Evolutionary conservation across 2,888 invertebrate species (phyloP), one percentile per base, ranked within the genome.

Genomic region (Carterocephalus palaemon): DNA sequence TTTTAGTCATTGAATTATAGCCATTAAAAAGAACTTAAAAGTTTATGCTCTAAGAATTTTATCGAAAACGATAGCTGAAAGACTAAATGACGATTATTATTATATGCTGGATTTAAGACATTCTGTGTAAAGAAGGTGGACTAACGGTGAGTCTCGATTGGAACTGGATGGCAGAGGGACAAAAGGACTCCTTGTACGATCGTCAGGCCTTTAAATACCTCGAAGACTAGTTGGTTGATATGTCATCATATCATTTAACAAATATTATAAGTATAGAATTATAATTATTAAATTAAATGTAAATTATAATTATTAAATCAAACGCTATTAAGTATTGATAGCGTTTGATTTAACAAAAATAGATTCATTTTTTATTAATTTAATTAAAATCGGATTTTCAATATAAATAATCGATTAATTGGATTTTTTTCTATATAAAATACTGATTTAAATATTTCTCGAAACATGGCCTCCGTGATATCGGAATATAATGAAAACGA

Each of bases 21-120:
- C n/a, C n/a, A n/a, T n/a, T n/a, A n/a, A n/a, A n/a, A n/a, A n/a
- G n/a, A n/a, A n/a, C n/a, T n/a, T n/a, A n/a, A n/a, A n/a, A n/a
- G n/a, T n/a, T n/a, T n/a, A n/a, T n/a, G n/a, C n/a, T n/a, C n/a
- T n/a, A n/a, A n/a, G n/a, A n/a, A n/a, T n/a, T n/a, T n/a, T n/a
- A n/a, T n/a, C n/a, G n/a, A n/a, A n/a, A n/a, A n/a, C n/a, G n/a
- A n/a, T n/a, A n/a, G n/a, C n/a, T n/a, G n/a, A n/a, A n/a, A n/a
- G n/a, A n/a, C n/a, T n/a, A n/a, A n/a, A n/a, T n/a, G n/a, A n/a
- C n/a, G n/a, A n/a, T n/a, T n/a, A n/a, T n/a, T n/a, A n/a, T n/a
- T n/a, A n/a, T n/a, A n/a, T n/a, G 70, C 58, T 64, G 74, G 77
- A 78, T 75, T 75, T 73, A 74, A 62, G 70, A 71, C 70, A 73